A percentile compares a stretch with the other conserved stretches of the same genome.
These are phyloP conservation scores for Parnassius mnemosyne DNA, from an alignment of 2,888 invertebrate species.

Conservation along the genomic window DNA sequence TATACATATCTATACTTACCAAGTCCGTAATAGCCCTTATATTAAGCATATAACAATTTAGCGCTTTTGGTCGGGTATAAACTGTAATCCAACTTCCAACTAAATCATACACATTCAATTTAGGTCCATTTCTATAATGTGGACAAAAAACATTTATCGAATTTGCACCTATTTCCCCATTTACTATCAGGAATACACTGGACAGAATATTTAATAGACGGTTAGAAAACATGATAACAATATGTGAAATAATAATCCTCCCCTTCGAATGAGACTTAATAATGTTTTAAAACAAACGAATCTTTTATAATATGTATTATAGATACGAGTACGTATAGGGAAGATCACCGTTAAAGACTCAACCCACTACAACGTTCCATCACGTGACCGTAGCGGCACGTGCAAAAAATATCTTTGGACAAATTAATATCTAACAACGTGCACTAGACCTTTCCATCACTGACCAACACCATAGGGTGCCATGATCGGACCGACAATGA, in stretches of 20 bases:
- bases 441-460: too few species aligned
- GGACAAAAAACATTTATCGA: slow-evolving; percentile 21
- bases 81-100: slow-evolving; percentile 47
- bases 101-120: slow-evolving; percentile 36
- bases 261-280: too few species aligned
- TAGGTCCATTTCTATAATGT: slow-evolving; percentile 22
- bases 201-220: not conserved
- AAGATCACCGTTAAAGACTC: too few species aligned
- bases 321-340: too few species aligned
- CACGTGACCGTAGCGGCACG: too few species aligned
- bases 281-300: too few species aligned
- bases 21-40: slow-evolving; percentile 43
- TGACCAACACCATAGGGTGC: too few species aligned
- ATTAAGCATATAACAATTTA: slow-evolving; percentile 42
- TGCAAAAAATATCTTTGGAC: too few species aligned
- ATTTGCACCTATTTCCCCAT: slow-evolving; percentile 4
- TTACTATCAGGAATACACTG: not conserved
- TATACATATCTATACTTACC: slow-evolving; percentile 32
- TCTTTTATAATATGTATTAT: too few species aligned
- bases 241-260: not conserved
- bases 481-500: too few species aligned
- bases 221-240: slow-evolving; percentile 1
- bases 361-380: too few species aligned
- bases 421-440: too few species aligned
- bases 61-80: slow-evolving; percentile 41